A percentile compares a stretch with the other conserved stretches of the same genome.
phyloP scores from a whole-genome alignment of 2,113 vertebrate genomes.

The Anarrhichthys ocellatus region DNA sequence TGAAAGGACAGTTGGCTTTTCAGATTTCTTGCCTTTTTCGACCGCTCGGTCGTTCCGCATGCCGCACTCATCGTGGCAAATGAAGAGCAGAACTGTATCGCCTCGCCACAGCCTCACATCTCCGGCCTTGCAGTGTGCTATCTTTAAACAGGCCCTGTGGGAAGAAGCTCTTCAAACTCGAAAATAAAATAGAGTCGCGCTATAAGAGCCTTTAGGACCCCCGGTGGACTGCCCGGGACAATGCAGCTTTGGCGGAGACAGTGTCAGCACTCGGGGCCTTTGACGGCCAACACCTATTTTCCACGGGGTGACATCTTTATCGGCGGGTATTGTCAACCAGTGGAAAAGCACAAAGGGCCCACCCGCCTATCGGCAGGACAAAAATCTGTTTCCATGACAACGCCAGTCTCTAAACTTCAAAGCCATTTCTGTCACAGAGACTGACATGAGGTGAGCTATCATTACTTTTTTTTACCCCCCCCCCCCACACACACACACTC shows the following conservation, averaged over 20 bases:
- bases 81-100: constrained; percentile 23
- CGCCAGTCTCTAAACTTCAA: constrained; percentile 68
- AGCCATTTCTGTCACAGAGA: constrained; percentile 65
- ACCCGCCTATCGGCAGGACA: constrained; percentile 50
- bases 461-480: constrained; percentile 29
- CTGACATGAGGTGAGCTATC: constrained; percentile 68
- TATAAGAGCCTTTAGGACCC: constrained; percentile 24
- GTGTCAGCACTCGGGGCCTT: constrained; percentile 54
- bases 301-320: constrained; percentile 74
- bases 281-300: constrained; percentile 68
- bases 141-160: constrained; percentile 45
- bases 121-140: constrained; percentile 28
- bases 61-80: constrained; percentile 7
- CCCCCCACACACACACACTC: background rate
- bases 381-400: constrained; percentile 81
- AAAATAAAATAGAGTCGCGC: constrained; percentile 44
- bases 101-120: constrained; percentile 36
- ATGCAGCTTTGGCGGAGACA: constrained; percentile 19
- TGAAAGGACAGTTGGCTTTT: constrained; percentile 3
- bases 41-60: background rate
- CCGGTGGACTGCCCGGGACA: constrained; percentile 44
- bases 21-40: constrained; percentile 8
- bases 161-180: constrained; percentile 46
- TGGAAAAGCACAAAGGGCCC: constrained; percentile 52
- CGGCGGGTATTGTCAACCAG: constrained; percentile 64